Percentiles rank a stretch among this genome's conserved stretches.
Evolutionary conservation across 2,888 invertebrate genomes (phyloP).

Genomic region (Agrypnus murinus): DNA sequence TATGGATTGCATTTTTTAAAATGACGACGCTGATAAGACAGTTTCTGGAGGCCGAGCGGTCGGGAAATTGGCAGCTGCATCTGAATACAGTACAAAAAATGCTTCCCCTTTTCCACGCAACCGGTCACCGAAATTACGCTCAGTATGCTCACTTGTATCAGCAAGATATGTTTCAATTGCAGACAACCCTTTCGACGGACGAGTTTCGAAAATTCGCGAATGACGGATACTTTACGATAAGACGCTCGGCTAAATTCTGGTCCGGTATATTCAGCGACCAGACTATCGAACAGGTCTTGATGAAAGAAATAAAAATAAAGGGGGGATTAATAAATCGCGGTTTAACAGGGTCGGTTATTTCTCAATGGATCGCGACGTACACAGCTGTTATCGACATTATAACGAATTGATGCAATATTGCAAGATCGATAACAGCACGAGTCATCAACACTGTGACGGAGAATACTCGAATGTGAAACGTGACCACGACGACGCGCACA

Average conservation of each 20-base stretch:
- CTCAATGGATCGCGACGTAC: slow-evolving; percentile 10
- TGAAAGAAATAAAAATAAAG: slow-evolving; percentile 25
- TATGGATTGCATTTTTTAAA: too few relatives aligned
- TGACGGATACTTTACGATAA: neutral
- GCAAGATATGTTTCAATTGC: neutral
- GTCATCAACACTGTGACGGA: slow-evolving; percentile 19
- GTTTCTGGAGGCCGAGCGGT: too few relatives aligned
- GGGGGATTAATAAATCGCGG: slow-evolving; percentile 27
- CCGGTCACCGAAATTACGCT: slow-evolving; percentile 6
- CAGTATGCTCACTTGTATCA: slow-evolving; percentile 5
- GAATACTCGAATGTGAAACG: neutral
- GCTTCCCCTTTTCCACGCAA: too few relatives aligned
- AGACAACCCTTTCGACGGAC: neutral
- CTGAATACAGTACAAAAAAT: too few relatives aligned
- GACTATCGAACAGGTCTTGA: slow-evolving; percentile 36
- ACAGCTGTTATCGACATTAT: slow-evolving; percentile 13
- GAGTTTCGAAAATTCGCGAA: slow-evolving; percentile 1
- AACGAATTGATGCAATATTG: slow-evolving; percentile 12
- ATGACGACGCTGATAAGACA: too few relatives aligned
- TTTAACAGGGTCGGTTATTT: slow-evolving; percentile 8
- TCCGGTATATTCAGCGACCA: slow-evolving; percentile 34
- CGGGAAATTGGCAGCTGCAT: too few relatives aligned
- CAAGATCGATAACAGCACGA: slow-evolving; percentile 10
- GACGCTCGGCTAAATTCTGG: slow-evolving; percentile 34
- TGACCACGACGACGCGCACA: neutral